Percentiles rank a stretch among this genome's conserved stretches.
phyloP scores from a whole-genome alignment of 2,888 invertebrate genomes.

The Magallana nippona region DNA sequence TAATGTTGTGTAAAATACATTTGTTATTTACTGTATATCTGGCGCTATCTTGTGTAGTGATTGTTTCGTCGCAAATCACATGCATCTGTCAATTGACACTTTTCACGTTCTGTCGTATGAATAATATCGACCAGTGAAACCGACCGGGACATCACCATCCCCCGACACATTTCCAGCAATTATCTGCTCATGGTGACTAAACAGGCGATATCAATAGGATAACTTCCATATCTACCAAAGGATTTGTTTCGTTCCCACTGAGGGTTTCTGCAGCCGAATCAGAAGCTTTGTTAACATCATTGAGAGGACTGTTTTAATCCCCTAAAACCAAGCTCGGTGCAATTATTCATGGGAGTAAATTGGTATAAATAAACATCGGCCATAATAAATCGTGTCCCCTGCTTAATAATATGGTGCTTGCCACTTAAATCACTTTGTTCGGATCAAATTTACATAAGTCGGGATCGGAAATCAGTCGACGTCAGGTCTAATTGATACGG shows the following conservation, averaged over 20 bases:
- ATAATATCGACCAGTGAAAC: neutral
- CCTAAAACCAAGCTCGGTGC: conserved; percentile 7
- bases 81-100: conserved; percentile 22
- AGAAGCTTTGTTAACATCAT: conserved; percentile 9
- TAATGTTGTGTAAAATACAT: conserved; percentile 33
- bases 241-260: neutral
- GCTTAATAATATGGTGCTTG: conserved; percentile 33
- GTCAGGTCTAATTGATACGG: conserved; percentile 20
- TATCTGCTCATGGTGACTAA: conserved; percentile 8
- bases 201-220: conserved; percentile 9
- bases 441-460: conserved; percentile 35
- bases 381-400: conserved; percentile 33
- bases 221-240: conserved; percentile 15
- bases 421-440: conserved; percentile 33
- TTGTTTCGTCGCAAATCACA: conserved; percentile 31
- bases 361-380: conserved; percentile 29
- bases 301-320: conserved; percentile 19
- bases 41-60: conserved; percentile 13
- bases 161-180: conserved; percentile 9
- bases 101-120: conserved; percentile 9
- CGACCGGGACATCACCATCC: neutral
- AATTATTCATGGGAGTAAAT: conserved; percentile 27
- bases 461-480: conserved; percentile 33
- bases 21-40: conserved; percentile 26
- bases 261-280: neutral